Percentiles rank a stretch among this genome's conserved stretches.
phyloP scores from a whole-genome alignment of 2,797 vertebrate genomes.

The Holocentrus rufus region DNA sequence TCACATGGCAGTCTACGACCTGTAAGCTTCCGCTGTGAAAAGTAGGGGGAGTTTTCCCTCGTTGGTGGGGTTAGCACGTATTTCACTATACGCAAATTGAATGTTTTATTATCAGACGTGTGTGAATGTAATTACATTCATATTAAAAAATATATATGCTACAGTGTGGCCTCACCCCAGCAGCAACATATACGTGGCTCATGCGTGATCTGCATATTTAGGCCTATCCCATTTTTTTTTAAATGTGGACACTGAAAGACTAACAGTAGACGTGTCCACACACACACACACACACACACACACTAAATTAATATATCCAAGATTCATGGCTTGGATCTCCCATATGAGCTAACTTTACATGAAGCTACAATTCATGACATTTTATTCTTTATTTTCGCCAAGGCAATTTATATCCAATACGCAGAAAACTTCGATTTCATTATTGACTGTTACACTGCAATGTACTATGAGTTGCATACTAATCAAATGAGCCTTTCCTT shows the following conservation, averaged over 20 bases:
- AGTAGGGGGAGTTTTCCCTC: conserved; percentile 59
- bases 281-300: neutral
- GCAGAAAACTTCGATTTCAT: conserved; percentile 52
- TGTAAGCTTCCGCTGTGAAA: conserved; percentile 75
- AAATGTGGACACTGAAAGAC: conserved; percentile 18
- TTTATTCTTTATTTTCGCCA: neutral
- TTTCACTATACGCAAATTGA: neutral
- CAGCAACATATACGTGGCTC: conserved; percentile 58
- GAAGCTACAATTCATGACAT: neutral
- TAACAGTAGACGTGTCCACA: neutral
- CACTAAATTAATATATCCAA: conserved; percentile 14
- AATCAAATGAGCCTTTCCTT: conserved; percentile 54
- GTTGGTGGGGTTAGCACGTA: conserved; percentile 17
- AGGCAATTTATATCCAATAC: conserved; percentile 1
- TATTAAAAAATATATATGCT: too few species aligned
- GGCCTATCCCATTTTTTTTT: conserved; percentile 42
- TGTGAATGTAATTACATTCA: conserved; percentile 23
- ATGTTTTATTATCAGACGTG: conserved; percentile 1
- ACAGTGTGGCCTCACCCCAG: conserved; percentile 33
- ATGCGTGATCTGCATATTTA: conserved; percentile 67
- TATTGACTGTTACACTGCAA: conserved; percentile 62
- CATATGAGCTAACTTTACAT: neutral
- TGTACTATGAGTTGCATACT: conserved; percentile 67
- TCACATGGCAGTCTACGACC: conserved; percentile 67
- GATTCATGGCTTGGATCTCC: conserved; percentile 35